phyloP scores from a whole-genome alignment of 1,140 invertebrate genomes.

The Calliphora vicina region DNA sequence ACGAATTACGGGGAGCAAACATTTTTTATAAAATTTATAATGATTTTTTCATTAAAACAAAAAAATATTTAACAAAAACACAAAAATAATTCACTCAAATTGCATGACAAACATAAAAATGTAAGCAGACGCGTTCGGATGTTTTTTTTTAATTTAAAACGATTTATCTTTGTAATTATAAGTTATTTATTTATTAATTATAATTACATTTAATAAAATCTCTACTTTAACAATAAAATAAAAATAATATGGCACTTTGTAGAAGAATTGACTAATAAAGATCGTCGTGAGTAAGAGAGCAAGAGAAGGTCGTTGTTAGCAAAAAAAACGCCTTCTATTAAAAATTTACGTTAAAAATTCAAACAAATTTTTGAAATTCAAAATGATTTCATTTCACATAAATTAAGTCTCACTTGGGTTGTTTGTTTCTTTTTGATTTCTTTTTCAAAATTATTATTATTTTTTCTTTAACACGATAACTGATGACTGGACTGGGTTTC shows the following conservation, averaged over 20 bases:
- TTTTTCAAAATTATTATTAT: neutral
- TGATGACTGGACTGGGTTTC: neutral
- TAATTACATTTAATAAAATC: neutral
- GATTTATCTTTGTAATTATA: neutral
- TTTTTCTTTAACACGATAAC: neutral
- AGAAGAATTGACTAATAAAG: neutral
- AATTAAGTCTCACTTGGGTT: neutral
- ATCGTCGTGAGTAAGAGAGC: neutral
- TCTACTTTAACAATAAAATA: neutral
- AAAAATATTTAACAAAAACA: neutral
- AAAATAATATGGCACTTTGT: neutral
- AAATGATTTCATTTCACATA: neutral
- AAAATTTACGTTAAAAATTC: neutral
- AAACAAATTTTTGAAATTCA: neutral
- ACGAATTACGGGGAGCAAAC: conserved; percentile 63
- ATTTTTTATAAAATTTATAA: conserved; percentile 43
- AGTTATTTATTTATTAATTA: neutral
- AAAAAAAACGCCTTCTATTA: neutral
- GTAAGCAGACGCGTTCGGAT: neutral
- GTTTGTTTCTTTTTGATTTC: neutral
- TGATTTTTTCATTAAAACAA: conserved; percentile 15
- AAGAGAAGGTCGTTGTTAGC: neutral
- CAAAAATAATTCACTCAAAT: neutral
- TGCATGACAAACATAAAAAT: neutral
- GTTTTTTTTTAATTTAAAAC: neutral